Conservation (phyloP, 2,888 invertebrate species). For the Nemotelus pantherinus region DNA sequence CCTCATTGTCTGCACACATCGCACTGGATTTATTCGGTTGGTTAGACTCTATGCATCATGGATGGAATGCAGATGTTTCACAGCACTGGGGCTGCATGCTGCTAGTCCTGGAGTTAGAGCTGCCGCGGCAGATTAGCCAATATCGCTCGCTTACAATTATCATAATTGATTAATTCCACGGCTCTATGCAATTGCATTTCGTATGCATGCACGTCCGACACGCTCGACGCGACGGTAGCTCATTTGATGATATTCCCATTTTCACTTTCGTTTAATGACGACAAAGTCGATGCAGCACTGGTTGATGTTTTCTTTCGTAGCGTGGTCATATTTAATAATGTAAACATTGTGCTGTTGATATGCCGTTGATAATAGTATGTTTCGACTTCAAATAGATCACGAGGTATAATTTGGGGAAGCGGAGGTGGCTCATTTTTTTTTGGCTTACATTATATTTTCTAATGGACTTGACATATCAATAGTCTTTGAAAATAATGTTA, state of each 20-base stretch:
- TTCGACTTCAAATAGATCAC: neutral
- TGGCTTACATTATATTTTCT: neutral
- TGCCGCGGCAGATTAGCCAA: neutral
- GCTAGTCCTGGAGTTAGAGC: too few species aligned
- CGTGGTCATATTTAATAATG: neutral
- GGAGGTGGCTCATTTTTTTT: neutral
- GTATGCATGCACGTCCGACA: neutral
- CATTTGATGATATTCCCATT: constrained; percentile 1
- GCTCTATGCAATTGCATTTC: constrained; percentile 14
- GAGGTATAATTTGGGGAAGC: neutral
- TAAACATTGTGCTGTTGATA: neutral
- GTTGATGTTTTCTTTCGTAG: neutral
- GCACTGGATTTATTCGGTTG: neutral
- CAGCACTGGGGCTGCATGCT: too few species aligned
- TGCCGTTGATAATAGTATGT: neutral
- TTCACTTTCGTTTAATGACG: constrained; percentile 21
- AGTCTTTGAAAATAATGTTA: too few species aligned
- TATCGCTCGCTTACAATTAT: constrained; percentile 13
- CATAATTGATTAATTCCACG: constrained; percentile 34
- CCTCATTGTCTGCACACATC: neutral
- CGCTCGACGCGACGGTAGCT: neutral
- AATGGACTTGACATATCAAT: too few species aligned
- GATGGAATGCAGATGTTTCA: too few species aligned
- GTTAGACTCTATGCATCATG: too few species aligned
- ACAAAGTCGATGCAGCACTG: too few species aligned